A percentile compares a stretch with the other conserved stretches of the same genome.
These are phyloP conservation scores for Salvelinus sp. DNA, from an alignment of 2,113 vertebrate species.

Conservation along the genomic window DNA sequence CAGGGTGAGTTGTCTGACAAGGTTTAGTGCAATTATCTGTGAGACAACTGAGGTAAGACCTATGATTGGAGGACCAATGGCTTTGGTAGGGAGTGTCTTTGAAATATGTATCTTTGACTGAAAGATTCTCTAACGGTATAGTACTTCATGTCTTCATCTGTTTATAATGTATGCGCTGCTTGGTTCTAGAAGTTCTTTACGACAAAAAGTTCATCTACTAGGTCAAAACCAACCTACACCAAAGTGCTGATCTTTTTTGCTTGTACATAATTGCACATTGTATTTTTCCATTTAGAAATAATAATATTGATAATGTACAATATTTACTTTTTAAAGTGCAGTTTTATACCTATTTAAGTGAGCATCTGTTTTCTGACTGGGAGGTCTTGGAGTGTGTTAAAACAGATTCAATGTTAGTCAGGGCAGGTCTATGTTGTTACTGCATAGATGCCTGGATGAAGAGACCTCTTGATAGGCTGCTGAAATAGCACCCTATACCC, in stretches of 20 bases:
- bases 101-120: neutral
- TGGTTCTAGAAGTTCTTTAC: constrained; percentile 20
- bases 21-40: neutral
- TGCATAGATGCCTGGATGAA: constrained; percentile 1
- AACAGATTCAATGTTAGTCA: neutral
- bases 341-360: constrained; percentile 50
- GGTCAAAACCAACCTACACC: constrained; percentile 50
- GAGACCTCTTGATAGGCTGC: neutral
- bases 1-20: too few species aligned
- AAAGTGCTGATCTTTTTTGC: constrained; percentile 60
- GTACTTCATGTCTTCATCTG: neutral
- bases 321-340: constrained; percentile 13
- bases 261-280: constrained; percentile 60
- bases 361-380: constrained; percentile 7
- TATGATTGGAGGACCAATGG: constrained; percentile 39
- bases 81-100: constrained; percentile 15
- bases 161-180: constrained; percentile 32
- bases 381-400: constrained; percentile 35
- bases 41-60: neutral
- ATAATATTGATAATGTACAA: neutral
- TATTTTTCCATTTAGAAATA: constrained; percentile 44
- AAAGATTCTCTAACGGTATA: neutral
- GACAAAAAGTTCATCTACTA: constrained; percentile 25
- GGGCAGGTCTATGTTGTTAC: neutral
- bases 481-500: neutral